phyloP scores from a whole-genome alignment of 2,113 vertebrate genomes.

The Xerus inauris region DNA sequence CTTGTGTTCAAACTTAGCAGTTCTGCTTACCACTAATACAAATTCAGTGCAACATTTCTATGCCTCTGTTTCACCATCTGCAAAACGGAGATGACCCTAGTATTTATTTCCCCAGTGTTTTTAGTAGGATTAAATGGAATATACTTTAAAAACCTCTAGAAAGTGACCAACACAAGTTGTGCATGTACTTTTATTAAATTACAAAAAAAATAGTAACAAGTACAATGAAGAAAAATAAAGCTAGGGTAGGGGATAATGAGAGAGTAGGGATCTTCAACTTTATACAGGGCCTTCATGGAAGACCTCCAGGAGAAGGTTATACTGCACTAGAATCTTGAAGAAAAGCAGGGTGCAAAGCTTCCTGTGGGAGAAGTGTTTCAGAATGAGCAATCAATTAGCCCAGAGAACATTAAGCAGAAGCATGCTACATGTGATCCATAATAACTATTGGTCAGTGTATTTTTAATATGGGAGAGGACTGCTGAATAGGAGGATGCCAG shows the following conservation, averaged over 20 bases:
- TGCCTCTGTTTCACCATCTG: neutral
- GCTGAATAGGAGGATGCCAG: accelerated
- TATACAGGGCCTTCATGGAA: neutral
- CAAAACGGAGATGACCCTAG: neutral
- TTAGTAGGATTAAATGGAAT: neutral
- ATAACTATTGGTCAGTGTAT: no score
- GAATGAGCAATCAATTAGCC: neutral
- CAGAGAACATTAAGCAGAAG: neutral
- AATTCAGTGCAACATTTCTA: neutral
- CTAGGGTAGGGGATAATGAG: neutral
- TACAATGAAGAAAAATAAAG: neutral
- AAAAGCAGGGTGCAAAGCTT: neutral
- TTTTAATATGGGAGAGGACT: neutral
- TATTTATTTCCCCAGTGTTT: neutral
- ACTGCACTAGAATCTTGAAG: neutral
- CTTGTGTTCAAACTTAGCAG: neutral
- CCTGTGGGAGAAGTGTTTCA: neutral
- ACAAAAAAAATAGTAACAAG: neutral
- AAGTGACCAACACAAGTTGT: neutral
- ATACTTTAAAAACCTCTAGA: neutral
- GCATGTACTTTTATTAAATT: neutral
- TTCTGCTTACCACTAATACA: neutral
- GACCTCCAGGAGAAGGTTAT: neutral
- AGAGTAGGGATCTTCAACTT: neutral
- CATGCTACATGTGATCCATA: accelerated